Base-by-base conservation (phyloP, 2,113 vertebrate species). In the Corynorhinus townsendii region DNA sequence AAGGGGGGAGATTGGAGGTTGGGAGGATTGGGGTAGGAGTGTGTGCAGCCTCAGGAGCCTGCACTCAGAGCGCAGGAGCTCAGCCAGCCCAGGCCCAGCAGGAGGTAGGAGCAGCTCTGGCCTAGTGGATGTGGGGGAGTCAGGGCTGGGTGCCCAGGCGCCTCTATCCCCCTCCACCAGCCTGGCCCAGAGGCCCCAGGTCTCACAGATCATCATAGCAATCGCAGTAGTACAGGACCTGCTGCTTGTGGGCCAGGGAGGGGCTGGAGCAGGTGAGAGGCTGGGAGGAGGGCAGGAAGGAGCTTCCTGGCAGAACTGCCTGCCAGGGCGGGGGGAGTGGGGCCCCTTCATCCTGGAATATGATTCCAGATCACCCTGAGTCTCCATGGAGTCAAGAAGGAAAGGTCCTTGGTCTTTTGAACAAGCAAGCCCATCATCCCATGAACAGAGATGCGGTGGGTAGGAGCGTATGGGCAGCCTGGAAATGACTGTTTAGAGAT, bases 61-160 rank as follows among this genome's bases (percentile, higher is more conserved):
- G 35, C 49, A 38, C n/a, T 10, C 52, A 24, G 82, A 19, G 33
- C 33, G 2, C 52, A 69, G 62, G 43, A 68, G 7, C 76, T 30
- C 68, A 26, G 40, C 33, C 49, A 38, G 73, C 20, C 56, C 20
- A n/a, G 28, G 35, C 40, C 49, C 43, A 2, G 20, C 69, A 62
- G 71, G 71, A 76, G 3, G 35, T 19, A 24, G 38, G 68, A 73
- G 26, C 14, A 12, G 69, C 40, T 59, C 22, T 0, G 4, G 33
- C 49, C 33, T 0, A 1, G 19, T 11, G 56, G 20, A 3, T 3
- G 11, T 2, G 11, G 33, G 10, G 62, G 38, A 4, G 54, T 10
- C 62, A 15, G 24, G 35, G 45, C 64, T 19, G 33, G 11, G 35
- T 28, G 68, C 20, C 71, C 40, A 19, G 30, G 14, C 2, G 33